These are phyloP conservation scores for Thunnus thynnus DNA, from an alignment of 2,113 vertebrate genomes.

Conservation along the genomic window DNA sequence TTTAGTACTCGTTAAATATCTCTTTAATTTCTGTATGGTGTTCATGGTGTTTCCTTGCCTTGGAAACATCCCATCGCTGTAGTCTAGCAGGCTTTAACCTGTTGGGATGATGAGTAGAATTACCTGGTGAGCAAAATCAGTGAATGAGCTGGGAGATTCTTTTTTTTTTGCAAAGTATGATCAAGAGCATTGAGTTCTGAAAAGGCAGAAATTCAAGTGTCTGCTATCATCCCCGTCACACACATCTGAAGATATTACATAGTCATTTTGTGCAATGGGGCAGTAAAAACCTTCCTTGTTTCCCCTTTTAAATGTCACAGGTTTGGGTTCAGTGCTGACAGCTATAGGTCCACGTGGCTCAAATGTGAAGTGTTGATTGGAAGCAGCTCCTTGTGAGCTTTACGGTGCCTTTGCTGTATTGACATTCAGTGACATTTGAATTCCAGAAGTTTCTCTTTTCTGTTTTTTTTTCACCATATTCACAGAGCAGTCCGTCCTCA, in stretches of 20 bases:
- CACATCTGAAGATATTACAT: slow-evolving; percentile 30
- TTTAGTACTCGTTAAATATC: no score
- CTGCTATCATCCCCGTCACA: slow-evolving; percentile 20
- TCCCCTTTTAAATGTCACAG: slow-evolving; percentile 64
- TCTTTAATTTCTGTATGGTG: no score
- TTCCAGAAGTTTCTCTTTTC: slow-evolving; percentile 28
- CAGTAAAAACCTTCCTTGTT: slow-evolving; percentile 40
- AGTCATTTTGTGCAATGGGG: slow-evolving; percentile 34
- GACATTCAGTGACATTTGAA: slow-evolving; percentile 74
- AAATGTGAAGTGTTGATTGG: slow-evolving; percentile 55
- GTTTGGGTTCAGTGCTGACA: slow-evolving; percentile 49
- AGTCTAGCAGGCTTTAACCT: no score
- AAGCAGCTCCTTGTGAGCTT: slow-evolving; percentile 24
- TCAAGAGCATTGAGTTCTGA: background rate
- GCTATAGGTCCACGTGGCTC: slow-evolving; percentile 46
- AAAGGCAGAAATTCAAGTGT: background rate
- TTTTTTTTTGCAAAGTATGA: background rate
- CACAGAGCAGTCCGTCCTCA: background rate
- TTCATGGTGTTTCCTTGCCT: no score
- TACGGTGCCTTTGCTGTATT: slow-evolving; percentile 32
- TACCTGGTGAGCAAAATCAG: background rate
- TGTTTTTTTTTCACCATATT: background rate
- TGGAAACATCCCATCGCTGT: no score
- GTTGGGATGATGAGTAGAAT: background rate
- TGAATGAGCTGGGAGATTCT: background rate